Evolutionary conservation across 2,888 invertebrate genomes (phyloP), one percentile per base, ranked within the genome.

Genomic region (Eledona agricola): DNA sequence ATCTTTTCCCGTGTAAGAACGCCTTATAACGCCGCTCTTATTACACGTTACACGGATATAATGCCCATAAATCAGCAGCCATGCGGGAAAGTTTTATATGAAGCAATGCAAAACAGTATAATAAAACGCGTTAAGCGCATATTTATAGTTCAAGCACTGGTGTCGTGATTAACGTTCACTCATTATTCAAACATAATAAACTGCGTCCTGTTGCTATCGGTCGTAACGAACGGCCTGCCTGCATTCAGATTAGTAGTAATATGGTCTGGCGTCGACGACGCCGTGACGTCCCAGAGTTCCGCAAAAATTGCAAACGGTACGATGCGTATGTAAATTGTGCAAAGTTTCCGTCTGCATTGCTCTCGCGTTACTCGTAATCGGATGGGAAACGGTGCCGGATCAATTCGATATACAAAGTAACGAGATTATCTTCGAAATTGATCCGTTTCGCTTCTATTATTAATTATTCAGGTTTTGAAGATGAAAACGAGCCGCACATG

Each of bases 101-200:
- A 71, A 68, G 71, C 72, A 69, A 71, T 71, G 73, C 72, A 71
- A 71, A 72, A 71, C 71, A 67, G 71, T 65, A 68, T 70, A 71
- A 73, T 73, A 72, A 73, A 73, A 72, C 70, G 70, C 72, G 70
- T 70, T 71, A 71, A 72, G 70, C 70, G 69, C 72, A 70, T 73
- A 74, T 73, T 74, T 73, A 73, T 72, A 71, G 72, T 72, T 65
- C 69, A 63, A 68, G 70, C 68, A 63, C 69, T 67, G 67, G 71
- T 72, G 71, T 70, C 69, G 71, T 73, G 73, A 74, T 74, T 73
- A 73, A 73, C 72, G 67, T 66, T 55, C 57, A 58, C 69, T 71
- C 72, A 73, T 74, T 72, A 73, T 72, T 74, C 72, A 72, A 69
- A 66, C 68, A 51, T 67, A 70, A 68, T 68, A 67, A 66, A 71